phyloP scores from a whole-genome alignment of 2,113 vertebrate species.

The Marmota monax region DNA sequence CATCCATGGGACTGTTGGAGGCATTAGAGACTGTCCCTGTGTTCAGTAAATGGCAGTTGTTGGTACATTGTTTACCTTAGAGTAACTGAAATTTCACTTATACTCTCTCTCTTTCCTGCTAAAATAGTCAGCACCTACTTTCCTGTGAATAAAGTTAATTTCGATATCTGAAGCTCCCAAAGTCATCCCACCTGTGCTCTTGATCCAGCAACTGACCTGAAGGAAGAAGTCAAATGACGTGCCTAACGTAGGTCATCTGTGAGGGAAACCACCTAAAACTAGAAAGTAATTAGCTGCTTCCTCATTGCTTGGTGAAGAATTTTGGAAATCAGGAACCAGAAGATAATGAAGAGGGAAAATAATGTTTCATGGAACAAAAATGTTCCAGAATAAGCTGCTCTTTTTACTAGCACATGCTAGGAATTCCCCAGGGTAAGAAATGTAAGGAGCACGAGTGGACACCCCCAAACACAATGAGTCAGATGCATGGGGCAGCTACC shows the following conservation, averaged over 20 bases:
- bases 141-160: not conserved
- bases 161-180: not conserved
- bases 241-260: not conserved
- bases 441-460: not conserved
- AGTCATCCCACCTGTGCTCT: not conserved
- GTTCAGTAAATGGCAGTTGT: not conserved
- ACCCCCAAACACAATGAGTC: not conserved
- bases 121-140: not conserved
- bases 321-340: constrained; percentile 10
- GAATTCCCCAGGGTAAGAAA: not conserved
- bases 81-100: not conserved
- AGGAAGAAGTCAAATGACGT: not conserved
- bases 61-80: not conserved
- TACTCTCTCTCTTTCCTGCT: not conserved
- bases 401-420: not conserved
- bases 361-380: not conserved
- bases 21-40: not conserved
- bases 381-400: not conserved
- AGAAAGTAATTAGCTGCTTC: not conserved
- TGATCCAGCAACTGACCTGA: not conserved
- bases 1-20: not conserved
- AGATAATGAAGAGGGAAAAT: not conserved
- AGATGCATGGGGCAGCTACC: not conserved
- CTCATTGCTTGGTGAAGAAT: not conserved
- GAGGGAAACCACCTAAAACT: not conserved